Evolutionary conservation across 2,797 vertebrate genomes (phyloP).

Genomic region (Rhynchotus rufescens): DNA sequence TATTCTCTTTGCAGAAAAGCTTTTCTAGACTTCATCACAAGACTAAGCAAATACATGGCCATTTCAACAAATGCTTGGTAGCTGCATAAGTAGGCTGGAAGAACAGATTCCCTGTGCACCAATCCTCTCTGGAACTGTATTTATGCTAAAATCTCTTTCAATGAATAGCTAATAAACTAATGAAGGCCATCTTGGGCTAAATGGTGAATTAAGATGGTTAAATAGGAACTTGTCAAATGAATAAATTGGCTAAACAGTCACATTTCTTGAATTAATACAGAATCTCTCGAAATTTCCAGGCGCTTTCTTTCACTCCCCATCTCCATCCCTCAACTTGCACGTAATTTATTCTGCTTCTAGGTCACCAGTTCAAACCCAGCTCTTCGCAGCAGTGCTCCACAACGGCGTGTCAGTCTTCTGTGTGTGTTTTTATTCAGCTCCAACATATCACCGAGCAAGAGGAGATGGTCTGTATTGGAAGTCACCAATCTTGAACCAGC

Average conservation of each 20-base stretch:
- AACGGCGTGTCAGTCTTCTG: neutral
- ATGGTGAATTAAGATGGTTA: conserved; percentile 61
- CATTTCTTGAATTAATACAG: conserved; percentile 61
- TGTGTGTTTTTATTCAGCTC: neutral
- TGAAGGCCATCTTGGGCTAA: conserved; percentile 59
- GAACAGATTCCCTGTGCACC: conserved; percentile 25
- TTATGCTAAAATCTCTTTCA: conserved; percentile 57
- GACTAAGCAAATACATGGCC: conserved; percentile 55
- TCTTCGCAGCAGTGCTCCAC: neutral
- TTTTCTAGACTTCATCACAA: conserved; percentile 63
- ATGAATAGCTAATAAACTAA: conserved; percentile 68
- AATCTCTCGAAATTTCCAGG: conserved; percentile 56
- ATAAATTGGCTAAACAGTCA: conserved; percentile 63
- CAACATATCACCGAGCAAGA: neutral
- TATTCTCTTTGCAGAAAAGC: conserved; percentile 43
- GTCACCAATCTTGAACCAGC: no score
- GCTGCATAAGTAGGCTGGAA: conserved; percentile 33
- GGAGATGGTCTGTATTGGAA: neutral
- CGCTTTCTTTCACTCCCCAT: conserved; percentile 58
- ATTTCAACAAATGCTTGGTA: conserved; percentile 43
- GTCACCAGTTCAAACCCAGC: conserved; percentile 58
- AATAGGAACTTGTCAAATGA: conserved; percentile 56
- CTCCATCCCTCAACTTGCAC: conserved; percentile 49
- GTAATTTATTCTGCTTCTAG: conserved; percentile 60
- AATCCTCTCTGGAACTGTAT: conserved; percentile 67